Conservation (phyloP, 2,797 vertebrate genomes). For the Chloroceryle inda region DNA sequence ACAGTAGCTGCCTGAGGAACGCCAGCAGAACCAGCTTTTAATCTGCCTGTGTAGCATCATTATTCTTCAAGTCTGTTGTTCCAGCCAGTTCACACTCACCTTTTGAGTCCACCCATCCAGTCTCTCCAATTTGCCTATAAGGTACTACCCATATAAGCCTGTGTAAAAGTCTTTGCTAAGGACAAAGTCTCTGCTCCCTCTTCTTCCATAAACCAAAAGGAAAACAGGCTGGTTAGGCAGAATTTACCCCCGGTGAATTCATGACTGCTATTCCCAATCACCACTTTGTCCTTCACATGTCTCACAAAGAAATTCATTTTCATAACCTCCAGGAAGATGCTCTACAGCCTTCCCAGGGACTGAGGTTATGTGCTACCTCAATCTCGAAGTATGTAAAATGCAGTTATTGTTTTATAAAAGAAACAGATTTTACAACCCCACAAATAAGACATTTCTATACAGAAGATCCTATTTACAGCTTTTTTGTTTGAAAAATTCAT, state of each 20-base stretch:
- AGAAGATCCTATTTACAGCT: not conserved
- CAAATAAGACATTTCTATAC: not conserved
- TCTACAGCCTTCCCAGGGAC: not conserved
- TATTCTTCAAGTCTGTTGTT: not conserved
- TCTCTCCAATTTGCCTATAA: not conserved
- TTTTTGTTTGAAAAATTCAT: not conserved
- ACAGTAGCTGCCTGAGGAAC: not conserved
- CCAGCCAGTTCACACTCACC: not conserved
- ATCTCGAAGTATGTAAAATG: not conserved
- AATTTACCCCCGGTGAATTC: not conserved
- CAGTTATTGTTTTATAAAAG: not conserved
- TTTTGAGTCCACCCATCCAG: not conserved
- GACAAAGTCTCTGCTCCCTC: not conserved
- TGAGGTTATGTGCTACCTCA: fast-evolving
- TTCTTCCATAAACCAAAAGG: not conserved
- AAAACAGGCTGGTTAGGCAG: not conserved
- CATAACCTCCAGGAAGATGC: not conserved
- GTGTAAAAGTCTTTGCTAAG: not conserved
- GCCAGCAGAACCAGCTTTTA: not conserved
- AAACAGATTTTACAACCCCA: not conserved
- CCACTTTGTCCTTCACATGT: not conserved
- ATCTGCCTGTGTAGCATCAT: fast-evolving
- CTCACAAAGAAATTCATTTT: not conserved
- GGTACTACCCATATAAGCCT: not conserved
- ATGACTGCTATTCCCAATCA: not conserved